Evolutionary conservation across 2,797 vertebrate species (phyloP).

Genomic region (Bovichtus variegatus): DNA sequence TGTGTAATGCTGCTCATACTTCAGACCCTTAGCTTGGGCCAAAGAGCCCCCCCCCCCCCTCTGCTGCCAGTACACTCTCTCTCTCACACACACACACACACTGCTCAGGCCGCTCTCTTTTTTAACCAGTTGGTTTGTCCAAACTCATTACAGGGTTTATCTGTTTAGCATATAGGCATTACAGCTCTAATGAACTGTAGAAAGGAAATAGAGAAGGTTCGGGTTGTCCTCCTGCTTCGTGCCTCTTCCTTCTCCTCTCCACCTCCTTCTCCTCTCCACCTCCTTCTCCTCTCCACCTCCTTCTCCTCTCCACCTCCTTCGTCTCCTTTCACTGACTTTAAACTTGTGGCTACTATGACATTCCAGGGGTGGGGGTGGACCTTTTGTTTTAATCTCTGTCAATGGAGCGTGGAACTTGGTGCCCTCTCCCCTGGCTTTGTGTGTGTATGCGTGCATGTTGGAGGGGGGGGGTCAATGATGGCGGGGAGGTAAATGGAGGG

Average conservation of each 20-base stretch:
- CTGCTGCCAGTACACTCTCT: too few species aligned
- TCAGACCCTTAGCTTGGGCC: slow-evolving; percentile 40
- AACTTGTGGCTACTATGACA: slow-evolving; percentile 82
- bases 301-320: slow-evolving; percentile 40
- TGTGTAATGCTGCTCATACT: slow-evolving; percentile 62
- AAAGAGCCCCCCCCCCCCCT: neutral
- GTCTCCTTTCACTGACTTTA: slow-evolving; percentile 78
- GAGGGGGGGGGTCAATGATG: slow-evolving; percentile 44
- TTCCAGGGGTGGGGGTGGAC: slow-evolving; percentile 77
- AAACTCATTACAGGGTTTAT: slow-evolving; percentile 56
- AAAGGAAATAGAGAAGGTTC: slow-evolving; percentile 50
- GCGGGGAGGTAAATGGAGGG: slow-evolving; percentile 71
- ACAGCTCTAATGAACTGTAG: slow-evolving; percentile 41
- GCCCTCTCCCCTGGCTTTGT: slow-evolving; percentile 69
- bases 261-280: slow-evolving; percentile 34
- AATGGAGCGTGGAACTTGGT: slow-evolving; percentile 79
- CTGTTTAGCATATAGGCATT: slow-evolving; percentile 51
- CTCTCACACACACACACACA: slow-evolving; percentile 10
- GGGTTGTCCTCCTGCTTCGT: slow-evolving; percentile 26
- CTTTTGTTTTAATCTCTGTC: slow-evolving; percentile 83
- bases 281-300: slow-evolving; percentile 37
- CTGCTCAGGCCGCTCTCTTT: slow-evolving; percentile 2
- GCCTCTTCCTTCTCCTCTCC: slow-evolving; percentile 26
- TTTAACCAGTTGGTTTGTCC: slow-evolving; percentile 41
- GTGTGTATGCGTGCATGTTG: slow-evolving; percentile 40